Evolutionary conservation across 2,797 vertebrate species (phyloP).

Genomic region (Pipistrellus nathusii): DNA sequence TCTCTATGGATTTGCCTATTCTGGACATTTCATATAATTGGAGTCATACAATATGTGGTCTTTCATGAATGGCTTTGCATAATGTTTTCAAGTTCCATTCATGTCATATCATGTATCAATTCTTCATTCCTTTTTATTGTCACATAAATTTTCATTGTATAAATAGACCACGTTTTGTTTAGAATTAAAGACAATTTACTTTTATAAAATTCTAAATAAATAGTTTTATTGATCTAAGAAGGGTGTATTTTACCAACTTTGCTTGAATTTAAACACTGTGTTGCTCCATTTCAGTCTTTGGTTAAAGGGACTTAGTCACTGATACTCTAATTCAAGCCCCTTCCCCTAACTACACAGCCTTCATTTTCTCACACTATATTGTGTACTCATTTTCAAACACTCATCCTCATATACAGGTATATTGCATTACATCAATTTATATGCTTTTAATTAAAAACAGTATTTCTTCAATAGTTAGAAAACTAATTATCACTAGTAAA

Average conservation of each 20-base stretch:
- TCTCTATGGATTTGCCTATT: neutral
- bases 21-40: neutral
- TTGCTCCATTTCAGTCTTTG: neutral
- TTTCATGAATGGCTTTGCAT: neutral
- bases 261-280: neutral
- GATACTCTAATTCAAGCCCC: neutral
- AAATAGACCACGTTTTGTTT: neutral
- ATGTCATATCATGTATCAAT: neutral
- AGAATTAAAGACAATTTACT: neutral
- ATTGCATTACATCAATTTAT: neutral
- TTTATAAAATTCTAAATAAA: neutral
- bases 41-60: neutral
- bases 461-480: neutral
- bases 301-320: neutral
- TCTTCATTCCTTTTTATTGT: conserved; percentile 8
- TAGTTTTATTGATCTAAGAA: conserved; percentile 10
- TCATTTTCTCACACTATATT: neutral
- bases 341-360: neutral
- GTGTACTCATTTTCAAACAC: neutral
- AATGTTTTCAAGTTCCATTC: neutral
- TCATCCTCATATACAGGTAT: neutral
- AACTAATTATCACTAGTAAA: neutral
- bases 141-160: neutral
- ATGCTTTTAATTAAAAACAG: neutral
- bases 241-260: conserved; percentile 22